These are phyloP conservation scores for Eupithecia vulgata DNA, from an alignment of 2,888 invertebrate species.

Conservation along the genomic window DNA sequence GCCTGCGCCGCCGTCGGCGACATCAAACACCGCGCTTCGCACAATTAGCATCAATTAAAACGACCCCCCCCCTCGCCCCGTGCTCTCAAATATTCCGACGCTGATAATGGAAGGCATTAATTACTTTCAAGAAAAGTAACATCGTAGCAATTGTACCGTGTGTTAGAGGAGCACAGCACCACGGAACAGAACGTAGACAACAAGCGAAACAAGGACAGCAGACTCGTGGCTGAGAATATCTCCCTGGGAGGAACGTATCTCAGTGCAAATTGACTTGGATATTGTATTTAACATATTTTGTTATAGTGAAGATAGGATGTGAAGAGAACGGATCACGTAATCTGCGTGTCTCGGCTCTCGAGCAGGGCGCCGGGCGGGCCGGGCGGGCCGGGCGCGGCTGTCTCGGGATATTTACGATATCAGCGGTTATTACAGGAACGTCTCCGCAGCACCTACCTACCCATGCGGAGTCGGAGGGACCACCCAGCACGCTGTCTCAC, in stretches of 20 bases:
- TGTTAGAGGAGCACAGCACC: background rate
- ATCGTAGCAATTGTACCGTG: background rate
- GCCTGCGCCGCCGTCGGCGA: constrained; percentile 32
- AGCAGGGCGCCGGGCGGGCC: background rate
- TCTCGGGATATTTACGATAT: constrained; percentile 1
- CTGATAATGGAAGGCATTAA: constrained; percentile 16
- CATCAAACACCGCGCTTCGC: constrained; percentile 44
- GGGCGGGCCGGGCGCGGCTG: background rate
- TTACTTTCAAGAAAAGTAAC: constrained; percentile 13
- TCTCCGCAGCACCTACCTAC: background rate
- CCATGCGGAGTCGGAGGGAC: background rate
- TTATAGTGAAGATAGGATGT: background rate
- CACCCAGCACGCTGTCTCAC: background rate
- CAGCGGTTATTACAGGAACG: constrained; percentile 3
- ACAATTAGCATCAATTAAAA: constrained; percentile 47
- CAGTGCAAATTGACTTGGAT: background rate
- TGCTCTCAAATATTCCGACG: constrained; percentile 17
- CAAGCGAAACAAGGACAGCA: background rate
- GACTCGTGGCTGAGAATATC: background rate
- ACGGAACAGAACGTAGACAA: background rate
- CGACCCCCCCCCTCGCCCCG: background rate
- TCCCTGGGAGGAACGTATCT: background rate
- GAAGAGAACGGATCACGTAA: background rate
- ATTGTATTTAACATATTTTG: background rate
- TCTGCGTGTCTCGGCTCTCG: background rate